phyloP scores from a whole-genome alignment of 92 coral and sea anemone species.

The Actinostola sp. region DNA sequence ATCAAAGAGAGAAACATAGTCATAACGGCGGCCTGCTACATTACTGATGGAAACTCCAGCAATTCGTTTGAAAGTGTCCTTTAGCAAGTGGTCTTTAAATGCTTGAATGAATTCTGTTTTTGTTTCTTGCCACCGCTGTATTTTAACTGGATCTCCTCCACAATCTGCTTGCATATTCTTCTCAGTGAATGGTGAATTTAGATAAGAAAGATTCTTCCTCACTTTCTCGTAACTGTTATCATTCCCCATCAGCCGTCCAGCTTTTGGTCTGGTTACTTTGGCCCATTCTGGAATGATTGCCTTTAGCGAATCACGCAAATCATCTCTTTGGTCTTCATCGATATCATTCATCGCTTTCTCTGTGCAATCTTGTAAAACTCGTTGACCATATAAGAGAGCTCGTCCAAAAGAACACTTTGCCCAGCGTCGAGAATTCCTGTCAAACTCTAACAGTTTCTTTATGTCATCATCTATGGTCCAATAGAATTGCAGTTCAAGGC shows the following conservation, averaged over 20 bases:
- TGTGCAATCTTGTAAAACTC: constrained; percentile 39
- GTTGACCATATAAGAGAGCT: constrained; percentile 54
- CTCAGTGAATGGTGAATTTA: constrained; percentile 33
- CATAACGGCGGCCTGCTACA: constrained; percentile 11
- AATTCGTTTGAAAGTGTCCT: constrained; percentile 18
- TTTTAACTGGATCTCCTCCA: constrained; percentile 29
- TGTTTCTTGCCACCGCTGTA: not conserved
- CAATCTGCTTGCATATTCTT: constrained; percentile 27
- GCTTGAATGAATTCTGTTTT: constrained; percentile 9
- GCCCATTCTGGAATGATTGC: constrained; percentile 32
- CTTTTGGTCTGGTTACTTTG: not conserved
- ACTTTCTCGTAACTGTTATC: not conserved
- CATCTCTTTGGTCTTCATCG: not conserved
- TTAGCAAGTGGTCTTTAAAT: constrained; percentile 18
- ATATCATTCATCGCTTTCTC: constrained; percentile 24
- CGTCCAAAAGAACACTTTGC: constrained; percentile 33
- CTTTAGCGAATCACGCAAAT: not conserved
- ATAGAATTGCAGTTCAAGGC: constrained; percentile 29
- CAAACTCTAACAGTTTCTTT: constrained; percentile 27
- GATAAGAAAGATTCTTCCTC: constrained; percentile 25
- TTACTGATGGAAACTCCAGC: constrained; percentile 54
- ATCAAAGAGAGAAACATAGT: constrained; percentile 25
- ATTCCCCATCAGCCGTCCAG: constrained; percentile 5
- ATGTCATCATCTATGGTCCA: constrained; percentile 66
- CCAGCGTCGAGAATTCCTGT: constrained; percentile 44